phyloP scores from a whole-genome alignment of 2,113 vertebrate genomes.

The Cygnus buccinator region DNA sequence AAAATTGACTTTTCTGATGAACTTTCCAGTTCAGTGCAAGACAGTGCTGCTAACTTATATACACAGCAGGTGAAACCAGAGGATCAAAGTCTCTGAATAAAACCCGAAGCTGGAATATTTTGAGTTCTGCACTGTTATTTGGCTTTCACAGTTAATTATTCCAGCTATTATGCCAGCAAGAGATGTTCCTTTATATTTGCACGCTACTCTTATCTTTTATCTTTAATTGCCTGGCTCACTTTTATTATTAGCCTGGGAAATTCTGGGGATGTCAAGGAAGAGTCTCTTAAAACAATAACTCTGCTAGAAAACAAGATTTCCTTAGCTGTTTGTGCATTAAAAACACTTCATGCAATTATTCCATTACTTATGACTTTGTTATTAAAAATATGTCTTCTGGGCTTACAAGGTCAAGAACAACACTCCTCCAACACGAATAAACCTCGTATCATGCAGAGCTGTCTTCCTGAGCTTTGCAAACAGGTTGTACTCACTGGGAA shows the following conservation, averaged over 20 bases:
- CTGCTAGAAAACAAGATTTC: neutral
- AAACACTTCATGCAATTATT: constrained; percentile 14
- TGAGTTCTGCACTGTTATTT: neutral
- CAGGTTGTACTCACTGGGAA: neutral
- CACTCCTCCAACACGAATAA: neutral
- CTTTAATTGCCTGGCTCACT: neutral
- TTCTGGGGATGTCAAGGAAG: neutral
- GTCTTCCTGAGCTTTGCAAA: neutral
- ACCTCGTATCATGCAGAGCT: neutral
- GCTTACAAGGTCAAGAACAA: neutral
- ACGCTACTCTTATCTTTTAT: neutral
- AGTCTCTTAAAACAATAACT: neutral
- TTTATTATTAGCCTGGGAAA: constrained; percentile 20
- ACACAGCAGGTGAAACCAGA: neutral
- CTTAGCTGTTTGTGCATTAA: neutral
- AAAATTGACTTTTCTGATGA: neutral
- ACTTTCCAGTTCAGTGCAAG: neutral
- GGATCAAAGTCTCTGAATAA: neutral
- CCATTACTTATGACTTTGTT: neutral
- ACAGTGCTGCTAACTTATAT: neutral
- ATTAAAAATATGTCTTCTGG: neutral
- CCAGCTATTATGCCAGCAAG: neutral
- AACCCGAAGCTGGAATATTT: neutral
- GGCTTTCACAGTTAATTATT: neutral
- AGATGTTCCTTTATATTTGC: neutral